These are phyloP conservation scores for Hemibagrus wyckioides DNA, from an alignment of 2,113 vertebrate genomes.

Conservation along the genomic window DNA sequence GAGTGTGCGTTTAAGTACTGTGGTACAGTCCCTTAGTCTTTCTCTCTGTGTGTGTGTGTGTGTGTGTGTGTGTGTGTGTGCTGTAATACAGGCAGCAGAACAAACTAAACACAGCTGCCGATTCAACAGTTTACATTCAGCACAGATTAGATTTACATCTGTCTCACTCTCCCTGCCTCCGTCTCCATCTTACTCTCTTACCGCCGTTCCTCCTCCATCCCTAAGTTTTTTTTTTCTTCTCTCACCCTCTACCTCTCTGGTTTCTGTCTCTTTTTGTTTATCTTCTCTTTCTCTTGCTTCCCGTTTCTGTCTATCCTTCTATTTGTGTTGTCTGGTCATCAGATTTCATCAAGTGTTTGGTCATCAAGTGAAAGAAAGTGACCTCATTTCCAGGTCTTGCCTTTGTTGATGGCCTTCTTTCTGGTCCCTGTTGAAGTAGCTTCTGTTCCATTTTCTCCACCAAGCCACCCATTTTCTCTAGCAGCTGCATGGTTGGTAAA, in stretches of 20 bases:
- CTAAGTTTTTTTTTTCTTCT: not conserved
- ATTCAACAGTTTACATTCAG: slow-evolving; percentile 24
- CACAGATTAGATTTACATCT: slow-evolving; percentile 21
- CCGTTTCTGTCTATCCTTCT: not conserved
- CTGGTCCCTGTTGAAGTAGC: not conserved
- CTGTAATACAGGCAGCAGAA: slow-evolving; percentile 19
- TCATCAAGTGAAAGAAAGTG: not conserved
- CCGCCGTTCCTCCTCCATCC: slow-evolving; percentile 28
- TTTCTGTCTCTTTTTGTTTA: not conserved
- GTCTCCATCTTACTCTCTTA: not conserved
- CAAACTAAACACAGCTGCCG: slow-evolving; percentile 36
- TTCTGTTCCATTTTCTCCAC: not conserved
- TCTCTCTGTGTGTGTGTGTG: slow-evolving; percentile 18
- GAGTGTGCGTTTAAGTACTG: slow-evolving; percentile 1
- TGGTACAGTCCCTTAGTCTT: not conserved
- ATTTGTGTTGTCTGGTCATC: not conserved
- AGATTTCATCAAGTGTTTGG: not conserved
- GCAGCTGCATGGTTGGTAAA: not conserved
- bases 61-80: slow-evolving; percentile 28
- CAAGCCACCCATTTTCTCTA: not conserved
- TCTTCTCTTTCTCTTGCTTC: not conserved
- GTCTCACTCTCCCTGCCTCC: not conserved
- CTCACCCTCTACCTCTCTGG: not conserved
- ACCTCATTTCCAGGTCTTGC: not conserved
- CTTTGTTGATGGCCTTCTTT: not conserved